Evolutionary conservation across 2,797 vertebrate species (phyloP).

Genomic region (Mico argentatus): DNA sequence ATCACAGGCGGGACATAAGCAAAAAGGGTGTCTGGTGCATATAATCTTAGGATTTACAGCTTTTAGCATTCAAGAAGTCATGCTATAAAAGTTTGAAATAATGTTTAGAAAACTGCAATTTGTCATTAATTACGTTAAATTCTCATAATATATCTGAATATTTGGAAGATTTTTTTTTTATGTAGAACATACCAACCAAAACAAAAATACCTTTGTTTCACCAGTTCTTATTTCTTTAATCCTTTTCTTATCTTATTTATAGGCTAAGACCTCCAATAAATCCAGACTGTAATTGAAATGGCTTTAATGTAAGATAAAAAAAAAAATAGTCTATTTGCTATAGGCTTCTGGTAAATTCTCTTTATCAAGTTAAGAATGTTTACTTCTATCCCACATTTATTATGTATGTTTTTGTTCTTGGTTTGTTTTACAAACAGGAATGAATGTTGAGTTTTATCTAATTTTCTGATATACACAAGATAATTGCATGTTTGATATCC

Average conservation of each 20-base stretch:
- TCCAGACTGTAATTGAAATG: not conserved
- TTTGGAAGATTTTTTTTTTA: not conserved
- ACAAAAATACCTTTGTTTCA: not conserved
- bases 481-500: not conserved
- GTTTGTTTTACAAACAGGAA: slow-evolving; percentile 29
- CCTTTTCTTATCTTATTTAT: not conserved
- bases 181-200: not conserved
- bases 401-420: not conserved
- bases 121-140: not conserved
- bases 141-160: not conserved
- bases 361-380: not conserved
- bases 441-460: not conserved
- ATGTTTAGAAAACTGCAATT: not conserved
- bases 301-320: not conserved
- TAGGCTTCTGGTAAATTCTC: not conserved
- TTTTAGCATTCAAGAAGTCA: not conserved
- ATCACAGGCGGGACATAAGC: not conserved
- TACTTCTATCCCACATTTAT: not conserved
- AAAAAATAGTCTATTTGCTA: slow-evolving; percentile 8
- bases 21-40: not conserved
- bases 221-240: not conserved
- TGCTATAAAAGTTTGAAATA: not conserved
- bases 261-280: not conserved
- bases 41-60: not conserved
- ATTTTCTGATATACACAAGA: slow-evolving; percentile 8